Evolutionary conservation across 2,113 vertebrate genomes (phyloP).

Genomic region (Oriolus oriolus): DNA sequence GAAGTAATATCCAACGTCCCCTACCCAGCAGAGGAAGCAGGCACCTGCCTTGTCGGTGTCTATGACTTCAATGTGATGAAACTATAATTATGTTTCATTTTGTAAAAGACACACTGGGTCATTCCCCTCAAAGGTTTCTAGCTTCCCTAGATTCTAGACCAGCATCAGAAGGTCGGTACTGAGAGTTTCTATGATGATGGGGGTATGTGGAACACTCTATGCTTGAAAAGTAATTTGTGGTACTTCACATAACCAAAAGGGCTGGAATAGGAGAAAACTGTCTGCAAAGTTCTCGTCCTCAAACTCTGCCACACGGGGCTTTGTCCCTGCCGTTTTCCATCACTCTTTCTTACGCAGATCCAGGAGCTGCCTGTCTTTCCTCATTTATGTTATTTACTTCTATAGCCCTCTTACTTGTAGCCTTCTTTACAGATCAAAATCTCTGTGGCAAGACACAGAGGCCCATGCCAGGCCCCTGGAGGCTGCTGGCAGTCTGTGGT

Average conservation of each 20-base stretch:
- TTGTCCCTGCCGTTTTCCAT: neutral
- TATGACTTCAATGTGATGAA: neutral
- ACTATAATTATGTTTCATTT: neutral
- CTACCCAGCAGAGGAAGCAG: neutral
- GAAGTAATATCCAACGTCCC: neutral
- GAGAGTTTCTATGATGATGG: neutral
- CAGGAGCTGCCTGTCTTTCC: neutral
- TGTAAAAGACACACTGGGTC: neutral
- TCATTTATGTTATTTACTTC: neutral
- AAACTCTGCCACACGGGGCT: neutral
- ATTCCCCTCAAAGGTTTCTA: neutral
- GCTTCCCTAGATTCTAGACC: neutral
- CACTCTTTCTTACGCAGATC: neutral
- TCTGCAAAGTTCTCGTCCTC: neutral
- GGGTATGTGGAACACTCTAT: neutral
- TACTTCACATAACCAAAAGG: neutral
- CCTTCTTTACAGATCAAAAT: neutral
- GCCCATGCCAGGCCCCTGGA: neutral
- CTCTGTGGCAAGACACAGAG: rapidly evolving
- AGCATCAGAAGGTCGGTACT: neutral
- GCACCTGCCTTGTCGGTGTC: neutral
- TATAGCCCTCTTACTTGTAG: neutral
- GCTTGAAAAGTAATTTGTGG: neutral
- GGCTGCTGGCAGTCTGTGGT: neutral
- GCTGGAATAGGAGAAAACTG: neutral